Base-by-base conservation (phyloP, 2,113 vertebrate genomes). In the Myrmecobius fasciatus region DNA sequence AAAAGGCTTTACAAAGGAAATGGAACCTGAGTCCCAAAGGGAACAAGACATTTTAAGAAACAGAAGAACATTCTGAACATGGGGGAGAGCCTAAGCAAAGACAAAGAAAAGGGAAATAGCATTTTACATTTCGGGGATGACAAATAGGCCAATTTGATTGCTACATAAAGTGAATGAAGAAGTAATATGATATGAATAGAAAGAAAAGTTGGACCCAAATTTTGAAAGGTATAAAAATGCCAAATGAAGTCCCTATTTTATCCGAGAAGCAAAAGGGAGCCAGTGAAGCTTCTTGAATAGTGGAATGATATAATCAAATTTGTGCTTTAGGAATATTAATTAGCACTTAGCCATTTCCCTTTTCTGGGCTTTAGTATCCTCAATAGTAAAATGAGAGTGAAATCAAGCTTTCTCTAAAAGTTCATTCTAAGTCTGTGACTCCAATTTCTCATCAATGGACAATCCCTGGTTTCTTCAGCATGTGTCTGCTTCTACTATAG, bases 321-420 rank as follows among this genome's bases (percentile, higher is more conserved):
- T 83, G 67, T 43, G n/a, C n/a, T 83, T 83, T 43, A 83, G n/a
- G 20, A 83, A 83, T 43, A 83, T 43, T 8, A 43, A 83, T 43
- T 83, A 83, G 20, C 3, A 22, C 6, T 75, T 75, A 75, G 67
- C 6, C 5, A 83, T 43, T 83, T 83, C 6, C 17, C 67, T 43
- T 94, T 94, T 25, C 54, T 93, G 22, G 56, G 67, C 88, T 52
- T 93, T 26, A 88, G n/a, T 88, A 89, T 25, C 53, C 93, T 94
- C 90, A 94, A 91, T 8, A 94, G 20, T 94, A 94, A 83, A 51
- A 51, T 95, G 52, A 60, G 26, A 1, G 25, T 22, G 92, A 54
- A 90, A 48, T 9, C 31, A 12, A 31, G 0, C 3, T 52, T 26
- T n/a, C 89, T 92, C 1, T 89, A 47, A 90, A 91, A 47, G 75